Base-by-base conservation (phyloP, 2,797 vertebrate genomes). In the Acanthiza pusilla region DNA sequence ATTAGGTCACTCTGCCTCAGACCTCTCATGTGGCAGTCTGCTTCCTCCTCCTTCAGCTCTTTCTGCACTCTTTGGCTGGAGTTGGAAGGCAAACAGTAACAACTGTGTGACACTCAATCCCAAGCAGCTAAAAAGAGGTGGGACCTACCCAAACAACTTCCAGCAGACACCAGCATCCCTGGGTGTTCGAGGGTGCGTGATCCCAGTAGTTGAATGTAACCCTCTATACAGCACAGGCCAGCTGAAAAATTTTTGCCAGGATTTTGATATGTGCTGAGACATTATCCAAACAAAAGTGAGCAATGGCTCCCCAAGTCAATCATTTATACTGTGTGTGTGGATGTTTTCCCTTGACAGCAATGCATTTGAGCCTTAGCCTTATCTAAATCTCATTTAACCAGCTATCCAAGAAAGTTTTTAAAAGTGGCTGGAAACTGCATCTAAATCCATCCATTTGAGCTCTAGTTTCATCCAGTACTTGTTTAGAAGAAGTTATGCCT, bases 381-480 rank as follows among this genome's bases (percentile, higher is more conserved):
- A 68, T 68, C 55, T 88, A 82, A 78, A 85, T 53, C 51, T 68
- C 71, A 27, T 81, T 86, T 75, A 91, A 83, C n/a, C 32, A 72
- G 30, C 78, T 91, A 83, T 72, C 86, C 81, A 73, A 72, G 48
- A 16, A 53, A 71, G 45, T 27, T 92, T 84, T 68, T 3, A 53
- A 61, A 84, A 91, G 57, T 57, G 42, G 7, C 68, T 83, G 68
- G 48, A 77, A 89, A 72, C 14, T 36, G 18, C 53, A 40, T 25
- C 54, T 87, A 79, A 86, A 73, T 83, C 43, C 73, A 65, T 89
- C 76, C 29, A 66, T 79, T 70, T 81, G 58, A 66, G 84, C 73
- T 72, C 73, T 45, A 61, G 67, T 83, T 95, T 81, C 61, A 55
- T 65, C 60, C 60, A 95, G 60, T 67, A n/a, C 47, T 94, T 95